A percentile compares a stretch with the other conserved stretches of the same genome.
These are phyloP conservation scores for Montipora sp. DNA, from an alignment of 64 coral and sea anemone species.

Conservation along the genomic window DNA sequence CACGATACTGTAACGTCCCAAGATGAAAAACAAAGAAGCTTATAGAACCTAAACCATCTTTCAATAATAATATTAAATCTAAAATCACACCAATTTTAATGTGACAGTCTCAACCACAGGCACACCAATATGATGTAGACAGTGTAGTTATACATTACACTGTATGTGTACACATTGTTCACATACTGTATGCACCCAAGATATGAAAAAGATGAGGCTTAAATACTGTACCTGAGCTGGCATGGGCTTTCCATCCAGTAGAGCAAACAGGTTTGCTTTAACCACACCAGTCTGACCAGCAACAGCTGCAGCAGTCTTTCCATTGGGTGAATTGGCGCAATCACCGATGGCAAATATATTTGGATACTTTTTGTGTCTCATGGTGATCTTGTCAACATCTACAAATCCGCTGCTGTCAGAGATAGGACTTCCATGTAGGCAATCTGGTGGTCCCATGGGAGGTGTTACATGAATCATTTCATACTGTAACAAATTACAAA, in stretches of 20 bases:
- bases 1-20: too few relatives aligned
- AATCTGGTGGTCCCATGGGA: conserved; percentile 88
- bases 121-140: too few relatives aligned
- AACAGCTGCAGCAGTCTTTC: conserved; percentile 96
- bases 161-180: too few relatives aligned
- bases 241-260: conserved; percentile 80
- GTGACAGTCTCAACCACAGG: too few relatives aligned
- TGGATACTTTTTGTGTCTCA: conserved; percentile 85
- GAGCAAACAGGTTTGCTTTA: conserved; percentile 83
- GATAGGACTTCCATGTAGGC: conserved; percentile 67
- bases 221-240: conserved; percentile 56
- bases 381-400: conserved; percentile 91
- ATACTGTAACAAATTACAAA: conserved; percentile 63
- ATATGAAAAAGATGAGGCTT: neutral
- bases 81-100: too few relatives aligned
- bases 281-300: conserved; percentile 94
- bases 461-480: conserved; percentile 95
- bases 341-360: conserved; percentile 98
- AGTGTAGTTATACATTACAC: too few relatives aligned
- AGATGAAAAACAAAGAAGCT: too few relatives aligned
- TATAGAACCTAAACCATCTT: too few relatives aligned
- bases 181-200: too few relatives aligned
- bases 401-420: conserved; percentile 91
- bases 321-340: conserved; percentile 96
- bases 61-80: too few relatives aligned